These are phyloP conservation scores for Planococcus citri DNA, from an alignment of 1,140 invertebrate genomes.

Conservation along the genomic window DNA sequence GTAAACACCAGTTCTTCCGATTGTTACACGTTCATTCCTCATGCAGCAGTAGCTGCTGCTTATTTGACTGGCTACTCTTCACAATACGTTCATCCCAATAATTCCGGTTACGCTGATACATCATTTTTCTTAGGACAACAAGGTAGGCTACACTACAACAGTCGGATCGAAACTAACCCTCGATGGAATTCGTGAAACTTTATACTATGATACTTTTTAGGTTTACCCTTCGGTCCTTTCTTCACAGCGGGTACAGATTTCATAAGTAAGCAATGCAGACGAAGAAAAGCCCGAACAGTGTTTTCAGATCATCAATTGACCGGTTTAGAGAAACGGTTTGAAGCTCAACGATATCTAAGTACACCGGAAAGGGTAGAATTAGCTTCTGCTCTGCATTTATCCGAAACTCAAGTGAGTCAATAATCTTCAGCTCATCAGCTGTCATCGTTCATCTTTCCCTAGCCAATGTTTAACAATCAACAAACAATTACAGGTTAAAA, in stretches of 20 bases:
- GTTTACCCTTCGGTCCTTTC: slow-evolving; percentile 54
- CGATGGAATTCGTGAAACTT: neutral
- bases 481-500: slow-evolving; percentile 61
- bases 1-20: neutral
- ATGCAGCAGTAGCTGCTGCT: neutral
- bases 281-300: slow-evolving; percentile 89
- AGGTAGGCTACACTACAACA: neutral
- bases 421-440: too few relatives aligned
- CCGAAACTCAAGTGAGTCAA: slow-evolving; percentile 72
- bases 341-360: slow-evolving; percentile 88
- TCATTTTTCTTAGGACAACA: slow-evolving; percentile 5
- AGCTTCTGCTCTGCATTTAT: slow-evolving; percentile 78
- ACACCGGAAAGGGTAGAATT: slow-evolving; percentile 93
- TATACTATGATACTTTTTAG: slow-evolving; percentile 33
- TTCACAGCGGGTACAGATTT: slow-evolving; percentile 41
- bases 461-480: neutral
- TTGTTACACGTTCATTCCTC: slow-evolving; percentile 10
- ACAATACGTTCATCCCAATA: slow-evolving; percentile 6
- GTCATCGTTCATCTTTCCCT: too few relatives aligned
- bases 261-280: slow-evolving; percentile 50
- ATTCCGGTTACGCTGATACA: neutral
- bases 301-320: slow-evolving; percentile 95
- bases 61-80: slow-evolving; percentile 14
- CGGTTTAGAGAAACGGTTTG: slow-evolving; percentile 88
- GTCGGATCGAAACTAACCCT: neutral